Conservation (phyloP, 1,140 invertebrate genomes). For the Wiebesia pumilae region DNA sequence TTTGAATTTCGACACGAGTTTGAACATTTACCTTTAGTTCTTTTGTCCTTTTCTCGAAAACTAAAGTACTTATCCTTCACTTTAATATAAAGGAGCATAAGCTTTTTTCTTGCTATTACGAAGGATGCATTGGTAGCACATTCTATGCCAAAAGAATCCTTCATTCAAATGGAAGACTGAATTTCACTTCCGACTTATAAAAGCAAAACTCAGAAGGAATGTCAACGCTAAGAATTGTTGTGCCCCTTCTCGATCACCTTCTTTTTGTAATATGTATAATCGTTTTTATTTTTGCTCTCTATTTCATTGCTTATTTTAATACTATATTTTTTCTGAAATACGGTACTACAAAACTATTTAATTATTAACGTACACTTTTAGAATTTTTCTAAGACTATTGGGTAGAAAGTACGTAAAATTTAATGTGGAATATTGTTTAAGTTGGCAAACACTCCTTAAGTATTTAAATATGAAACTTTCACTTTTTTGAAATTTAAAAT, state of each 20-base stretch:
- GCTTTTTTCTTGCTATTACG: neutral
- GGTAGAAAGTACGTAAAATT: too few species aligned
- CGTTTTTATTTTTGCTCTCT: neutral
- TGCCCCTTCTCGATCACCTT: neutral
- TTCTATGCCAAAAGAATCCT: neutral
- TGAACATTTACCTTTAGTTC: conserved; percentile 7
- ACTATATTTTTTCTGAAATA: too few species aligned
- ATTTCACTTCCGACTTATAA: neutral
- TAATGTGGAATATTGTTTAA: too few species aligned
- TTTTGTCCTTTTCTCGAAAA: neutral
- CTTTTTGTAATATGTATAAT: neutral
- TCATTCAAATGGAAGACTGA: neutral
- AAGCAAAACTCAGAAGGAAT: neutral
- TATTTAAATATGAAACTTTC: too few species aligned
- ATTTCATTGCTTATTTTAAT: too few species aligned
- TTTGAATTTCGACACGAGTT: conserved; percentile 29
- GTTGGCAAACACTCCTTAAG: too few species aligned
- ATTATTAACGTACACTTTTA: too few species aligned
- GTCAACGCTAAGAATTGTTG: neutral
- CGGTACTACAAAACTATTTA: too few species aligned
- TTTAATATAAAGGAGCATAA: neutral
- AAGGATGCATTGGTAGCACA: neutral
- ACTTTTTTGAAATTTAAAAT: too few species aligned
- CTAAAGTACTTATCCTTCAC: conserved; percentile 11
- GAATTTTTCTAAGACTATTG: too few species aligned